phyloP scores from a whole-genome alignment of 2,113 vertebrate genomes.

The Procavia capensis region DNA sequence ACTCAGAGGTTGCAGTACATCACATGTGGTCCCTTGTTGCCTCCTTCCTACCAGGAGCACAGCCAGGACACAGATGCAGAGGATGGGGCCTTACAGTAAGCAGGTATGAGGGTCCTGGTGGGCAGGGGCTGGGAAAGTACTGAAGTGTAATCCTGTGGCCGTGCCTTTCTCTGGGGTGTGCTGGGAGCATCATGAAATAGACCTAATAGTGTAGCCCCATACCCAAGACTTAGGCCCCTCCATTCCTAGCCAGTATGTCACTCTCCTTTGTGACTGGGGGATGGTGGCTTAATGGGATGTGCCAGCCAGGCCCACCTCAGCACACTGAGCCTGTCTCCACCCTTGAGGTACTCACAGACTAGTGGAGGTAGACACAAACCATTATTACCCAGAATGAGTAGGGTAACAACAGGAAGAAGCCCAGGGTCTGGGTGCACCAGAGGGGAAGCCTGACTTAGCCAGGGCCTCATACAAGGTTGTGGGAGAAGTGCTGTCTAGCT shows the following conservation, averaged over 20 bases:
- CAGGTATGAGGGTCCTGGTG: slow-evolving; percentile 83
- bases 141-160: background rate
- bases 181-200: background rate
- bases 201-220: background rate
- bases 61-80: slow-evolving; percentile 91
- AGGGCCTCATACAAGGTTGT: background rate
- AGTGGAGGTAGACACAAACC: background rate
- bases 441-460: background rate
- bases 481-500: background rate
- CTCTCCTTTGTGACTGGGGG: background rate
- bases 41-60: slow-evolving; percentile 87
- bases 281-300: background rate
- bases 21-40: slow-evolving; percentile 65
- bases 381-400: background rate
- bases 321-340: background rate
- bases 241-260: background rate
- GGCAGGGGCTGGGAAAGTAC: background rate
- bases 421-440: background rate
- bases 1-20: background rate
- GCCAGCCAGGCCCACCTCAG: background rate
- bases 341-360: background rate
- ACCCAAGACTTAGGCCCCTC: background rate
- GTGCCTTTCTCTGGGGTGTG: background rate
- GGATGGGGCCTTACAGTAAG: slow-evolving; percentile 91
- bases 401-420: background rate